A percentile compares a stretch with the other conserved stretches of the same genome.
Conservation (phyloP, 37 sponge, comb jelly and placozoan species). For the Tethya wilhelma region DNA sequence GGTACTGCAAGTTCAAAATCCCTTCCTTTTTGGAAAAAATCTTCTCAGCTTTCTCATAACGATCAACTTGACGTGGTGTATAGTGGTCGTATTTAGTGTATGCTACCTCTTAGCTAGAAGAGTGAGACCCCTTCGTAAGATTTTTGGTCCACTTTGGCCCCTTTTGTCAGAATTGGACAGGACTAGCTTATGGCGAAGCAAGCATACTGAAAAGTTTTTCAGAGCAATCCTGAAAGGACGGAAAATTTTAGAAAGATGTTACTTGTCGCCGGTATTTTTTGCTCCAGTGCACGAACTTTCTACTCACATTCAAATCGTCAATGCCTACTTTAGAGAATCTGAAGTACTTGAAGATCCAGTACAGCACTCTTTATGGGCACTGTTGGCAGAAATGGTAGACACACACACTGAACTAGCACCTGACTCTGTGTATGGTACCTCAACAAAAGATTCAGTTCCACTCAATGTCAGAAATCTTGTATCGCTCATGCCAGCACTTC, state of each 20-base stretch:
- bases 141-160: conserved; percentile 2
- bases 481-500: not conserved
- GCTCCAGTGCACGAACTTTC: conserved; percentile 5
- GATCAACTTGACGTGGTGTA: not conserved
- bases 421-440: conserved; percentile 4
- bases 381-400: conserved; percentile 2
- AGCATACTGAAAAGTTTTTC: not conserved
- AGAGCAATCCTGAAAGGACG: not conserved
- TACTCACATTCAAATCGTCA: not conserved
- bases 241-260: conserved; percentile 1
- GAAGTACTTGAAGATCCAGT: not conserved
- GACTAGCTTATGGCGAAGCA: not conserved
- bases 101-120: not conserved
- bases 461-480: not conserved
- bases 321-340: conserved; percentile 1
- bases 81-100: not conserved
- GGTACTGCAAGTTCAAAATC: not conserved
- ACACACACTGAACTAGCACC: not conserved
- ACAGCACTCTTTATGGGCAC: not conserved
- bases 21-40: not conserved
- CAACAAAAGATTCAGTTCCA: not conserved
- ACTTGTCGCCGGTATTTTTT: not conserved
- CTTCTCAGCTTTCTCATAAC: not conserved
- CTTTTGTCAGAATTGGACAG: not conserved
- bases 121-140: not conserved